These are phyloP conservation scores for Myotis yumanensis DNA, from an alignment of 2,113 vertebrate species.

Conservation along the genomic window DNA sequence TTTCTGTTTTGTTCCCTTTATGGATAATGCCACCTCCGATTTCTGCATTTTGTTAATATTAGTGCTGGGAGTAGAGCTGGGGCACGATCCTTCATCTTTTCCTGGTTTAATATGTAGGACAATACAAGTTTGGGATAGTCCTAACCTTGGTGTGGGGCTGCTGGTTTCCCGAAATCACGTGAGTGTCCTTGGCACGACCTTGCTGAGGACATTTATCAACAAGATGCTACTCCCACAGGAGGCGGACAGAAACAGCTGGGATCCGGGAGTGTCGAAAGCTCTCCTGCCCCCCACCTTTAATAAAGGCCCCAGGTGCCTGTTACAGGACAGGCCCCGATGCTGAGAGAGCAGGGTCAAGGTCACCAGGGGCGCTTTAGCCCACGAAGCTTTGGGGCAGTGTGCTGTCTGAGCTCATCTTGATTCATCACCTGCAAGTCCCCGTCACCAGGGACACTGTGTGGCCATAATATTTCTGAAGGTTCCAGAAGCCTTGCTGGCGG, in stretches of 20 bases:
- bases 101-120: neutral
- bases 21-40: neutral
- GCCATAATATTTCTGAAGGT: neutral
- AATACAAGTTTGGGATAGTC: neutral
- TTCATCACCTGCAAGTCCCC: neutral
- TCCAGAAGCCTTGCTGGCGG: neutral
- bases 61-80: neutral
- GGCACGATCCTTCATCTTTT: neutral
- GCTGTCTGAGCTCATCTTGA: neutral
- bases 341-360: neutral
- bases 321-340: neutral
- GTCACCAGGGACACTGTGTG: neutral
- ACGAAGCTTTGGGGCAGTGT: neutral
- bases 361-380: neutral
- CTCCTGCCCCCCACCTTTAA: neutral
- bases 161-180: neutral
- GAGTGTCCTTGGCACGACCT: neutral
- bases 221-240: neutral
- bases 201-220: neutral
- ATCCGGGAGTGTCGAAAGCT: neutral
- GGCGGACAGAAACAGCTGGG: neutral
- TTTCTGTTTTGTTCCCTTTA: neutral
- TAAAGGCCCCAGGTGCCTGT: neutral
- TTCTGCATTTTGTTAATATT: neutral
- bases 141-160: neutral